These are phyloP conservation scores for Metellina segmentata DNA, from an alignment of 2,888 invertebrate genomes.

Conservation along the genomic window DNA sequence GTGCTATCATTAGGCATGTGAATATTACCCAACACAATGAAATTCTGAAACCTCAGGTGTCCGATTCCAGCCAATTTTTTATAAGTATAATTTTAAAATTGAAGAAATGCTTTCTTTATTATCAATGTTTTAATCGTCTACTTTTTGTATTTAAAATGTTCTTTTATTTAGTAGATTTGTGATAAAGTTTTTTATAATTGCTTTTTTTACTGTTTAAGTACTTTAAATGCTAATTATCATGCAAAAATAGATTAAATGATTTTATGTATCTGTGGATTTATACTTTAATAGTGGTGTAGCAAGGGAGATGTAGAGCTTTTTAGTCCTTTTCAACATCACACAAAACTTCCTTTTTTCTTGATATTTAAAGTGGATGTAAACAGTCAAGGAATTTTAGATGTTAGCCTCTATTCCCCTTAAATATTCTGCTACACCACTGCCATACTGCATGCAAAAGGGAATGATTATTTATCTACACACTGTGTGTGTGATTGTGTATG, in stretches of 20 bases:
- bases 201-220: slow-evolving; percentile 24
- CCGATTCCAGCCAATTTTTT: slow-evolving; percentile 76
- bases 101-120: slow-evolving; percentile 33
- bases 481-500: slow-evolving; percentile 24
- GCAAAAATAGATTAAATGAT: slow-evolving; percentile 37
- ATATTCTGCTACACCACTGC: slow-evolving; percentile 58
- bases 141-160: slow-evolving; percentile 59
- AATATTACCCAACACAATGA: slow-evolving; percentile 40
- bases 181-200: slow-evolving; percentile 60
- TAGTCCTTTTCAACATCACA: slow-evolving; percentile 6
- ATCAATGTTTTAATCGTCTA: slow-evolving; percentile 47
- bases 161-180: slow-evolving; percentile 58
- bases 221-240: slow-evolving; percentile 20
- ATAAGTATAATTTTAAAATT: slow-evolving; percentile 55
- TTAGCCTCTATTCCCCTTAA: slow-evolving; percentile 32
- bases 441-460: slow-evolving; percentile 46
- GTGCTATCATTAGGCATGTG: slow-evolving; percentile 57
- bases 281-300: slow-evolving; percentile 41
- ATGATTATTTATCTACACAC: slow-evolving; percentile 40
- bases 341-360: slow-evolving; percentile 4
- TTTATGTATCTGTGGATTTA: slow-evolving; percentile 27
- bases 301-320: background rate
- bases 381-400: slow-evolving; percentile 37
- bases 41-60: slow-evolving; percentile 71
- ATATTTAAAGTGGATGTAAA: slow-evolving; percentile 28